Conservation (phyloP, 2,797 vertebrate species). For the Acestrorhynchus altus region DNA sequence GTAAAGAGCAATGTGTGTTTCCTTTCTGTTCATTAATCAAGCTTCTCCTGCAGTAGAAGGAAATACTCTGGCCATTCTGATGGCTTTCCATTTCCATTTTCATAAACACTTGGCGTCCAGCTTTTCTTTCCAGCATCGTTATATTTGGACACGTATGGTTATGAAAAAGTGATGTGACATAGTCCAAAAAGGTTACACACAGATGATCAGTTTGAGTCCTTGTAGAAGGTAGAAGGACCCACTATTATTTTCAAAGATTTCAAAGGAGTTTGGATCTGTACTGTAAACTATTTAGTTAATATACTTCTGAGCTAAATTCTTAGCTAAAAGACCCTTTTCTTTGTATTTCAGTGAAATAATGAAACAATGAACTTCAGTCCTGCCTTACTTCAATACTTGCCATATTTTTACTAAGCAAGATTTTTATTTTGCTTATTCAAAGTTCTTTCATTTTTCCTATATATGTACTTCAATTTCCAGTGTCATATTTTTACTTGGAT, state of each 20-base stretch:
- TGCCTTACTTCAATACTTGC: too few relatives aligned
- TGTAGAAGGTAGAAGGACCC: not conserved
- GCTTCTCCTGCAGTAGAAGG: slow-evolving; percentile 15
- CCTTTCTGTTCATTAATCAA: slow-evolving; percentile 44
- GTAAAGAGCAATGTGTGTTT: slow-evolving; percentile 34
- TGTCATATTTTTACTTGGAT: not conserved
- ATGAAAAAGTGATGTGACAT: not conserved
- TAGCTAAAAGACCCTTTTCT: not conserved
- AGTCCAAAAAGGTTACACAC: slow-evolving; percentile 11
- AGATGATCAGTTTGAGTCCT: not conserved
- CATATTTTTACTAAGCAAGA: too few relatives aligned
- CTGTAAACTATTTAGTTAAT: too few relatives aligned
- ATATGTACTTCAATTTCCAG: not conserved
- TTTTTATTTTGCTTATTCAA: too few relatives aligned
- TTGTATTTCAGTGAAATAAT: not conserved
- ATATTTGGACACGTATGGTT: slow-evolving; percentile 30
- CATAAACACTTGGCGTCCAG: slow-evolving; percentile 40
- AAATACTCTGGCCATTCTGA: slow-evolving; percentile 36
- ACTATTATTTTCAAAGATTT: not conserved
- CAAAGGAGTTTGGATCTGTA: not conserved
- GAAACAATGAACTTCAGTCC: not conserved
- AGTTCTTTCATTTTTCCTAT: not conserved
- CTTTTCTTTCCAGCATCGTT: slow-evolving; percentile 41
- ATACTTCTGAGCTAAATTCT: not conserved
- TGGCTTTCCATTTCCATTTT: slow-evolving; percentile 25